Conservation (phyloP, 2,113 vertebrate species). For the Hassar affinis region DNA sequence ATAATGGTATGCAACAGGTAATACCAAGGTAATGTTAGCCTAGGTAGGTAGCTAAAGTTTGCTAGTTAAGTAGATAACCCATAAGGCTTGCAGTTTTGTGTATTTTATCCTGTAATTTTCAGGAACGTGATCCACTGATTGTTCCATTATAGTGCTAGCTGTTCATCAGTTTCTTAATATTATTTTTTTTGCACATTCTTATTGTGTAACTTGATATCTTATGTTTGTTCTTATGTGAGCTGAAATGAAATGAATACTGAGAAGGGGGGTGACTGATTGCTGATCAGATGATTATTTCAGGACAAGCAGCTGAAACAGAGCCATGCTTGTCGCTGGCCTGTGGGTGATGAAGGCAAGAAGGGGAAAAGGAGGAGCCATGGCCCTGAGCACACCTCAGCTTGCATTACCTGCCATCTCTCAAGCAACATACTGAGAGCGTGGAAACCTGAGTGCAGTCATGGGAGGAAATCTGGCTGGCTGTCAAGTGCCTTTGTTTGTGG, state of each 20-base stretch:
- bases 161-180: neutral
- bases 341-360: constrained; percentile 80
- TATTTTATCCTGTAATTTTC: neutral
- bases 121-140: neutral
- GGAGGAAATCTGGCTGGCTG: constrained; percentile 85
- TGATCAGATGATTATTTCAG: constrained; percentile 78
- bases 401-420: constrained; percentile 82
- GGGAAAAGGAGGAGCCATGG: constrained; percentile 73
- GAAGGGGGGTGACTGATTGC: constrained; percentile 59
- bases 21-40: neutral
- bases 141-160: neutral
- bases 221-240: constrained; percentile 3
- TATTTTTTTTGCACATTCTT: neutral
- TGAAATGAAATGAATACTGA: constrained; percentile 4
- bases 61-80: neutral
- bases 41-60: neutral
- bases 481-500: constrained; percentile 82
- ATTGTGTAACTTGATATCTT: neutral
- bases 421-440: constrained; percentile 83
- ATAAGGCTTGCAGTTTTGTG: neutral
- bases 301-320: constrained; percentile 80
- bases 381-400: constrained; percentile 78
- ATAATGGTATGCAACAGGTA: neutral
- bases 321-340: constrained; percentile 64
- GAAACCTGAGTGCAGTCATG: constrained; percentile 83